Conservation (phyloP, 2,888 invertebrate species). For the Athrips mouffetella region DNA sequence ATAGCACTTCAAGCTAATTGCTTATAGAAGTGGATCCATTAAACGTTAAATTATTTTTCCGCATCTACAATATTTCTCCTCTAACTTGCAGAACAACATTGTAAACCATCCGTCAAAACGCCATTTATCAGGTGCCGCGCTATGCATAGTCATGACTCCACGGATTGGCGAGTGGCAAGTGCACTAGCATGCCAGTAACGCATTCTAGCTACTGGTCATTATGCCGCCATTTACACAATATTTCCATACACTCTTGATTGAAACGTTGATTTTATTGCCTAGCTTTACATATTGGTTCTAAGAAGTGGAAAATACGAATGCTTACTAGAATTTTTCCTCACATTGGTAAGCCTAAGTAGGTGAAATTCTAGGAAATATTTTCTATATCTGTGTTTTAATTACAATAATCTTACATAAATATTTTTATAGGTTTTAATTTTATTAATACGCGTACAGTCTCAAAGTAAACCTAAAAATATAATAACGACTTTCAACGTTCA, state of each 20-base stretch:
- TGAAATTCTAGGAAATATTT: too few relatives aligned
- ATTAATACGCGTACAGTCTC: too few relatives aligned
- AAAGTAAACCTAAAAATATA: too few relatives aligned
- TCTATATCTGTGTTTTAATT: too few relatives aligned
- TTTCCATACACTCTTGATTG: slow-evolving; percentile 4
- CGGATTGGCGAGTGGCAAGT: neutral
- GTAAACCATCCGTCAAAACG: slow-evolving; percentile 8
- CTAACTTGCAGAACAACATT: neutral
- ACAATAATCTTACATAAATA: too few relatives aligned
- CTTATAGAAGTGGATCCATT: neutral
- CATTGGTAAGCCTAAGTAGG: too few relatives aligned
- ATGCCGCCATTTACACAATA: neutral
- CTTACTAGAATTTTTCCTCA: too few relatives aligned
- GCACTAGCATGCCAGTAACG: neutral
- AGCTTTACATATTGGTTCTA: slow-evolving; percentile 2
- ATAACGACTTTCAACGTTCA: neutral
- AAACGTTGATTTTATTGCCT: slow-evolving; percentile 5
- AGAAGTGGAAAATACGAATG: neutral
- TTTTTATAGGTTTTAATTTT: too few relatives aligned
- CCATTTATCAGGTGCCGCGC: slow-evolving; percentile 4
- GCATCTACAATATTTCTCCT: slow-evolving; percentile 4
- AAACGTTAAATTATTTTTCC: slow-evolving; percentile 3
- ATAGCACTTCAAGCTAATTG: neutral
- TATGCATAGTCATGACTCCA: slow-evolving; percentile 3
- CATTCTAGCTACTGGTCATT: neutral